A percentile compares a stretch with the other conserved stretches of the same genome.
Conservation (phyloP, 2,113 vertebrate species). For the Platysternon megacephalum region DNA sequence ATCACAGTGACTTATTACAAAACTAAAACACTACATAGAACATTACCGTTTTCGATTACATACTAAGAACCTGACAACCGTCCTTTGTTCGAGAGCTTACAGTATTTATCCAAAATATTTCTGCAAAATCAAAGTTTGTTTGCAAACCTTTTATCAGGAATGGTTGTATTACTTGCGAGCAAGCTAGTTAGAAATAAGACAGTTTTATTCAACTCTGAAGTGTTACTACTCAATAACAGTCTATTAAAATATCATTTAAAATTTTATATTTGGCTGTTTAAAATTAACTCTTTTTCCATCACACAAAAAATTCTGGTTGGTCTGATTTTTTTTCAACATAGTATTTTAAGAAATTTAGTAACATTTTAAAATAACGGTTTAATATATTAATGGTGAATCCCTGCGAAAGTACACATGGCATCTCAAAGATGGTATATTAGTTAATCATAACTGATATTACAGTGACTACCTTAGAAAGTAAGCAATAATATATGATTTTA, state of each 20-base stretch:
- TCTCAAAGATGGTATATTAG: background rate
- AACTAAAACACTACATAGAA: slow-evolving; percentile 61
- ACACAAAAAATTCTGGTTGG: slow-evolving; percentile 33
- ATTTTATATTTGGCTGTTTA: background rate
- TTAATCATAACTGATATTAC: background rate
- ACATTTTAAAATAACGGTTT: background rate
- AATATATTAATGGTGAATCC: slow-evolving; percentile 29
- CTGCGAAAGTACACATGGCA: slow-evolving; percentile 12
- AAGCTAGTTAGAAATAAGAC: slow-evolving; percentile 39
- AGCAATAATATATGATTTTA: slow-evolving; percentile 3
- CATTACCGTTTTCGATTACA: slow-evolving; percentile 69
- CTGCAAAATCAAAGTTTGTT: slow-evolving; percentile 33
- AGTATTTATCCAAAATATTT: slow-evolving; percentile 57
- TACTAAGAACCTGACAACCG: slow-evolving; percentile 62
- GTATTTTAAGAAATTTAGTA: slow-evolving; percentile 48
- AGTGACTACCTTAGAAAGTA: slow-evolving; percentile 27
- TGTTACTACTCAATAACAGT: slow-evolving; percentile 21
- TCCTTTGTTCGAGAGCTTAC: slow-evolving; percentile 68
- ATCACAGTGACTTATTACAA: slow-evolving; percentile 80
- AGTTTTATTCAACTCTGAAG: slow-evolving; percentile 33
- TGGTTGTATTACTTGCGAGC: background rate
- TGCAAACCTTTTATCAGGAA: slow-evolving; percentile 17
- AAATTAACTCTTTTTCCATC: slow-evolving; percentile 41
- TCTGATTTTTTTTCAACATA: slow-evolving; percentile 1
- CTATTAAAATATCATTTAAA: background rate